A percentile compares a stretch with the other conserved stretches of the same genome.
Conservation (phyloP, 2,113 vertebrate genomes). For the Phalacrocorax aristotelis region DNA sequence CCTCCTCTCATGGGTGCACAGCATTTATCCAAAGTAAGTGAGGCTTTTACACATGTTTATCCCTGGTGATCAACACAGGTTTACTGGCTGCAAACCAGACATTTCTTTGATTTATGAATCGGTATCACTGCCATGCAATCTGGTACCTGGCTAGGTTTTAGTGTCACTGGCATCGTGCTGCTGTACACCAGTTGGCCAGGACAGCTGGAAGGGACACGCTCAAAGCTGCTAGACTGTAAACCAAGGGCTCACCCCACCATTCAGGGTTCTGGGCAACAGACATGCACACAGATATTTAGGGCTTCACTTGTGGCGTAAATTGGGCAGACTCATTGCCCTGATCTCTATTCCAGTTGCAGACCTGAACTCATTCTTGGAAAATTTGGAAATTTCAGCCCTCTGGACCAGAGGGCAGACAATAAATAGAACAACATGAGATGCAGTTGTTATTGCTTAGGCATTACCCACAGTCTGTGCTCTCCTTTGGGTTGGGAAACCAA, state of each 20-base stretch:
- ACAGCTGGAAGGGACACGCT: neutral
- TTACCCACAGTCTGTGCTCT: neutral
- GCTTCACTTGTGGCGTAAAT: neutral
- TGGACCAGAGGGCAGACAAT: neutral
- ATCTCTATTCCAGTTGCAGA: neutral
- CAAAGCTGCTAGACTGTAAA: neutral
- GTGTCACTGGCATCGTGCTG: neutral
- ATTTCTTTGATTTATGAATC: neutral
- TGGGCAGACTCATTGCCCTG: neutral
- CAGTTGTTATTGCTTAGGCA: neutral
- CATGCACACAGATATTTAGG: neutral
- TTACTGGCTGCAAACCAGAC: neutral
- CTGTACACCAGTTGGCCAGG: neutral
- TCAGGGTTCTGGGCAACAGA: neutral
- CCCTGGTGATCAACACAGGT: neutral
- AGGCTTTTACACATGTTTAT: neutral
- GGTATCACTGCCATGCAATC: neutral
- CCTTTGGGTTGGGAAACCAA: neutral
- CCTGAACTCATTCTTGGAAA: neutral
- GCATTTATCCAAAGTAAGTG: conserved; percentile 81
- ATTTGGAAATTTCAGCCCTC: neutral
- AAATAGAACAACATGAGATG: neutral
- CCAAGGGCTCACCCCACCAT: neutral
- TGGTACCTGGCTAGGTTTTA: neutral
- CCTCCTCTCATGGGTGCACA: conserved; percentile 84